Evolutionary conservation across 2,797 vertebrate genomes (phyloP).

Genomic region (Clarias laeviceps): DNA sequence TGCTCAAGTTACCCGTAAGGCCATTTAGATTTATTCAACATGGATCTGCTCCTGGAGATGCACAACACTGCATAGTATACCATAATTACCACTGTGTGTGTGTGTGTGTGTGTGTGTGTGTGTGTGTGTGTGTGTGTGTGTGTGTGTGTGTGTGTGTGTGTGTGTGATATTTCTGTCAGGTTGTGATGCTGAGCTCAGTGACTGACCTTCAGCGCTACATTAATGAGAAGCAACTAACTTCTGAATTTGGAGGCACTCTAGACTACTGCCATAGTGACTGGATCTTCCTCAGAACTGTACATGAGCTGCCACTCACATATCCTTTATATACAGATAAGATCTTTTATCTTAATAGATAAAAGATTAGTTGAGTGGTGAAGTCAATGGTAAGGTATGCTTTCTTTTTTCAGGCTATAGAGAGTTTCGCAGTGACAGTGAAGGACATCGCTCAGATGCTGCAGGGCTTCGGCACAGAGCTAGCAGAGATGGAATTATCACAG

Average conservation of each 20-base stretch:
- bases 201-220: constrained; percentile 93
- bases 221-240: constrained; percentile 93
- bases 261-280: constrained; percentile 96
- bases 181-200: constrained; percentile 97
- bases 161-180: constrained; percentile 68
- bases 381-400: background rate
- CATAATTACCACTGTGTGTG: background rate
- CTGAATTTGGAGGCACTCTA: constrained; percentile 94
- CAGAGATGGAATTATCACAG: constrained; percentile 84
- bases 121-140: constrained; percentile 23
- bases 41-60: background rate
- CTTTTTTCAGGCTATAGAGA: constrained; percentile 88
- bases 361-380: background rate
- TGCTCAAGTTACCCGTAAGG: constrained; percentile 92
- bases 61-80: background rate
- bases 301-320: constrained; percentile 16
- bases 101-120: background rate
- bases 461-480: constrained; percentile 90
- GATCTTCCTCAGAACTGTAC: constrained; percentile 92
- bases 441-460: constrained; percentile 96
- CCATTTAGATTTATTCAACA: background rate
- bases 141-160: constrained; percentile 29
- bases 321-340: background rate
- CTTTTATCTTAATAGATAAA: too few species aligned
- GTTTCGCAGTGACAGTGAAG: constrained; percentile 94